Conservation (phyloP, 2,888 invertebrate species). For the Cheilosia soror region DNA sequence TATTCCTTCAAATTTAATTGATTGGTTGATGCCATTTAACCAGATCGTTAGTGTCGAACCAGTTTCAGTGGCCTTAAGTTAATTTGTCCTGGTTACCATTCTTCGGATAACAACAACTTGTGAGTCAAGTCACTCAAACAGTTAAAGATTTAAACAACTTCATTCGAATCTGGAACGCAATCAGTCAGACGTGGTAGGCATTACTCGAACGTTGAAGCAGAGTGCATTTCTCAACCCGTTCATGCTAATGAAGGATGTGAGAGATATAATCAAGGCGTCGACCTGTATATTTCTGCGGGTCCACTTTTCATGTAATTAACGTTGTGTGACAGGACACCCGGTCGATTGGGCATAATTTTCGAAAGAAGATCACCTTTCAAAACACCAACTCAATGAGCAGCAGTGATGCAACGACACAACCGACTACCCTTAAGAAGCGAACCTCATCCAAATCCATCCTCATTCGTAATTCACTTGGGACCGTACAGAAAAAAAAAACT, state of each 20-base stretch:
- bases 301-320: no score
- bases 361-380: not conserved
- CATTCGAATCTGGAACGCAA: conserved; percentile 72
- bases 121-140: conserved; percentile 19
- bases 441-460: conserved; percentile 22
- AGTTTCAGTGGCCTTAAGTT: conserved; percentile 11
- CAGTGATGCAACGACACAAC: not conserved
- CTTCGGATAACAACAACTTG: conserved; percentile 21
- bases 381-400: no score
- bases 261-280: not conserved
- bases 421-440: not conserved
- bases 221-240: not conserved
- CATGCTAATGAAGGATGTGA: not conserved
- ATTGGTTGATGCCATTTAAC: conserved; percentile 57
- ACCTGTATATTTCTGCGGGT: no score
- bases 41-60: conserved; percentile 40
- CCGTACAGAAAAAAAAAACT: conserved; percentile 15
- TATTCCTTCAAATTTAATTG: conserved; percentile 3
- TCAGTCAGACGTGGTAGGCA: conserved; percentile 77
- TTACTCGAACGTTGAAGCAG: conserved; percentile 4
- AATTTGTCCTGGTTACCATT: conserved; percentile 17
- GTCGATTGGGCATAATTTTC: not conserved
- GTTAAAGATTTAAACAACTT: conserved; percentile 39
- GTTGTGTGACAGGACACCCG: not conserved
- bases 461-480: conserved; percentile 56